Percentiles rank a stretch among this genome's conserved stretches.
phyloP scores from a whole-genome alignment of 37 sponge, comb jelly and placozoan genomes.

The Aphrocallistes beatrix region DNA sequence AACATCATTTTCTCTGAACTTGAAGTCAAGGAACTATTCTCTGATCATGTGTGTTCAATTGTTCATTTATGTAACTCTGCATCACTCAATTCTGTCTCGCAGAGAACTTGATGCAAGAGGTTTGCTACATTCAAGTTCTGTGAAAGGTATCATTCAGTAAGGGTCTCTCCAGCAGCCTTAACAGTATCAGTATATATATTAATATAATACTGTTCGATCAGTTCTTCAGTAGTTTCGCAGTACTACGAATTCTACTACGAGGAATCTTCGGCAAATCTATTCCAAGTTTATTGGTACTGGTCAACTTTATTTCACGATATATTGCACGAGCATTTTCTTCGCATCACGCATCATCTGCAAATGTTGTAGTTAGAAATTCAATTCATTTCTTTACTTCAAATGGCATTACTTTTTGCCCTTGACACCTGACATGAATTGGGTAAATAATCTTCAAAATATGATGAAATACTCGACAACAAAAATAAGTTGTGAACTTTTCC shows the following conservation, averaged over 20 bases:
- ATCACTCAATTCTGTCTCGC: neutral
- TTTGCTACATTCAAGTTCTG: neutral
- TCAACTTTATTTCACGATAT: slow-evolving; percentile 5
- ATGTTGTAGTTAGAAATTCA: neutral
- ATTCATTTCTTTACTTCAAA: neutral
- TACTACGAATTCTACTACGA: slow-evolving; percentile 9
- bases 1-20: too few relatives aligned
- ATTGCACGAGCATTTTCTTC: slow-evolving; percentile 5
- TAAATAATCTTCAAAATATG: neutral
- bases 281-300: slow-evolving; percentile 10
- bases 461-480: neutral
- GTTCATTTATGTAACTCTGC: too few relatives aligned
- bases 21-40: too few relatives aligned
- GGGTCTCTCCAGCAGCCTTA: slow-evolving; percentile 2
- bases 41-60: too few relatives aligned
- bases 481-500: neutral
- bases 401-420: neutral
- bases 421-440: neutral
- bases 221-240: slow-evolving; percentile 10
- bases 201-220: slow-evolving; percentile 8
- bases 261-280: neutral
- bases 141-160: neutral
- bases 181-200: slow-evolving; percentile 18
- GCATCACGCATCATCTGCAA: slow-evolving; percentile 9
- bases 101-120: slow-evolving; percentile 12